Evolutionary conservation across 2,888 invertebrate species (phyloP), one percentile per base, ranked within the genome.

Genomic region (Altica lythri): DNA sequence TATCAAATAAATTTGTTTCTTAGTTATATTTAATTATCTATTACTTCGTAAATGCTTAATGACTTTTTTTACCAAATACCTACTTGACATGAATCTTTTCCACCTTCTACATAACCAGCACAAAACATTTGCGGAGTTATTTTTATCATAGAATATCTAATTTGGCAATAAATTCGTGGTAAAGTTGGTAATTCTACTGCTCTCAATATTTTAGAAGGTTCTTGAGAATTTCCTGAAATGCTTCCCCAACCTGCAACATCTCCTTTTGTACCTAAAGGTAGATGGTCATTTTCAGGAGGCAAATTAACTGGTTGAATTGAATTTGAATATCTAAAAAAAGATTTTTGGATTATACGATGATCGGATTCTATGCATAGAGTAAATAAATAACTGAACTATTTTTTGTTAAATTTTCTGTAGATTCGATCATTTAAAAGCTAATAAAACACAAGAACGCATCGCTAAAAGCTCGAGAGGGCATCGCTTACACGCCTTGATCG

Each of bases 41-140:
- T n/a, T n/a, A n/a, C n/a, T n/a, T n/a, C n/a, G n/a, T n/a, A n/a
- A n/a, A n/a, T n/a, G n/a, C n/a, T n/a, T n/a, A n/a, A n/a, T n/a
- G n/a, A n/a, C n/a, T n/a, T n/a, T n/a, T n/a, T n/a, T n/a, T n/a
- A n/a, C n/a, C n/a, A n/a, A n/a, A n/a, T 8, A 40, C 53, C 56
- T 60, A 68, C 66, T 48, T 65, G 63, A 43, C 68, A 68, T 1
- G 68, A 59, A 59, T 68, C 68, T 38, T 30, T 58, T 2, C 61
- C 61, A 2, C 65, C 68, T 32, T 58, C 32, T 4, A 6, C n/a
- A 22, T 49, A 59, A 9, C 68, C 68, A 35, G 66, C 68, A 45
- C 68, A 68, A 44, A 68, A 66, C 60, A 62, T 57, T 34, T 50
- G 57, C 1, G 51, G 9, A 2, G 57, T 53, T 10, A 64, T 43